Base-by-base conservation (phyloP, 2,113 vertebrate species). In the Hippocampus barbouri region DNA sequence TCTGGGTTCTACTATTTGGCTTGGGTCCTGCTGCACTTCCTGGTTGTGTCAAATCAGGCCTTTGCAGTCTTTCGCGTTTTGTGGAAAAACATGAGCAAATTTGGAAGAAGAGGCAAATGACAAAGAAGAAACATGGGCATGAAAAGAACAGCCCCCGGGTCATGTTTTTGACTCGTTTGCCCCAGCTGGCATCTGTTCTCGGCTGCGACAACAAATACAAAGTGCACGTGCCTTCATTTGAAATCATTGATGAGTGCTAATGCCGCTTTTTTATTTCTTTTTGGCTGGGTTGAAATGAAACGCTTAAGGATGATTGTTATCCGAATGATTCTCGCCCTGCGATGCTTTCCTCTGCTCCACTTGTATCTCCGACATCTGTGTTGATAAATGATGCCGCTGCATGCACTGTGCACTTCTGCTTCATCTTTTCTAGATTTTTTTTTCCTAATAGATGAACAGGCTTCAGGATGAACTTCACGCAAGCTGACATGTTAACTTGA, bases 151-250 rank as follows among this genome's bases (percentile, higher is more conserved):
- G 57, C 65, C 80, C 69, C 69, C n/a, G 16, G 74, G 78, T 76
- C 70, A 64, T 69, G 47, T 64, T 77, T 66, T 60, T 51, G 72
- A 80, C 72, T 82, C 61, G 76, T 70, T 86, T 73, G 14, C 71
- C 80, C 82, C 83, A 86, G 82, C 78, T 88, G 79, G 72, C 78
- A 78, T 74, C 67, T 75, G 77, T 53, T 76, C 70, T 79, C 76
- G 77, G 78, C 84, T 79, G 72, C 78, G 65, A 51, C 73, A 78
- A 80, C 53, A 77, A 65, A 82, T 76, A 70, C 69, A 61, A 77
- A 76, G 57, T 3, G 3, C 64, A 56, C 2, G 15, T 71, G 66
- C 70, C 68, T 74, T 54, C 27, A 53, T 80, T 78, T 66, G 70
- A 76, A 85, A 74, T 65, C 78, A 75, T 25, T 68, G 69, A 79